Evolutionary conservation across 2,888 invertebrate species (phyloP).

Genomic region (Cryptophagus acutangulus): DNA sequence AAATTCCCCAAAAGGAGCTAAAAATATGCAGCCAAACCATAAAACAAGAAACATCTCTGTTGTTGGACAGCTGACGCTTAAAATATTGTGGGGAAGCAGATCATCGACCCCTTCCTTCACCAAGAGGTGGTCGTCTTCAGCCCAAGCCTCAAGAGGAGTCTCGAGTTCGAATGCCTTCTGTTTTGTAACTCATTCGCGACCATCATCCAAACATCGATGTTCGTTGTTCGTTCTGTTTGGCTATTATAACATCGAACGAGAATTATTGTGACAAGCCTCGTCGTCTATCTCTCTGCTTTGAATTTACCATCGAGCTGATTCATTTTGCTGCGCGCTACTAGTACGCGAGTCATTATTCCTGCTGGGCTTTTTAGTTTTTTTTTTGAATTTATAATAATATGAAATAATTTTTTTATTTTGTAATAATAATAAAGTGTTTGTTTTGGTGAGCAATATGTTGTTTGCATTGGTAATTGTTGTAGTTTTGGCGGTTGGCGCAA

Average conservation of each 20-base stretch:
- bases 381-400: slow-evolving; percentile 2
- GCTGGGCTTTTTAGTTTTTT: neutral
- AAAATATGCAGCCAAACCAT: no score
- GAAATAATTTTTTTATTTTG: slow-evolving; percentile 2
- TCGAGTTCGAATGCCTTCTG: neutral
- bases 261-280: no score
- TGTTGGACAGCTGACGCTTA: slow-evolving; percentile 29
- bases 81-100: slow-evolving; percentile 27
- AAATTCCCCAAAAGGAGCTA: no score
- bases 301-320: no score
- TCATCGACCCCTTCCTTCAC: slow-evolving; percentile 17
- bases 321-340: slow-evolving; percentile 7
- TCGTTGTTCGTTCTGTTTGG: neutral
- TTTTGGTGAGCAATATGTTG: slow-evolving; percentile 1
- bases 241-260: no score
- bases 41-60: no score
- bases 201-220: neutral
- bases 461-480: slow-evolving; percentile 21
- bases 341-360: slow-evolving; percentile 1
- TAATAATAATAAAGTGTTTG: slow-evolving; percentile 4
- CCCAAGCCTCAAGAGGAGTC: no score
- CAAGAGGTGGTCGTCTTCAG: slow-evolving; percentile 6
- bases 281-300: no score
- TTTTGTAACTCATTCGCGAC: slow-evolving; percentile 2
- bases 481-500: slow-evolving; percentile 15